These are phyloP conservation scores for Podargus strigoides DNA, from an alignment of 2,797 vertebrate species.

Conservation along the genomic window DNA sequence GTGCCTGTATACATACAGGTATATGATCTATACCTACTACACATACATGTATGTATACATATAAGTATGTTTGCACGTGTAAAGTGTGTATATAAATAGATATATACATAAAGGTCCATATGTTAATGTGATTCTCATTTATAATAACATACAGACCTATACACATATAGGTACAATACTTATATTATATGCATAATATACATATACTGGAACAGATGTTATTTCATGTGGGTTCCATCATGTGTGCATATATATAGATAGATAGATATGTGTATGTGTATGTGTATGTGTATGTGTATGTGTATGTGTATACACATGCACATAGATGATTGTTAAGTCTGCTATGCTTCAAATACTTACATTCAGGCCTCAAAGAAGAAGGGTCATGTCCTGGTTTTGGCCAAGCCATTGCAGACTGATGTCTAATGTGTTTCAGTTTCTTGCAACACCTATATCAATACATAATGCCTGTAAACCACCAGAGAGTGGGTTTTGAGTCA, in stretches of 20 bases:
- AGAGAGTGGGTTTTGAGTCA: neutral
- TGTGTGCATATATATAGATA: neutral
- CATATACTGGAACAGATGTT: neutral
- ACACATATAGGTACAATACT: neutral
- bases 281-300: no score
- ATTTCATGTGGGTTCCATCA: neutral
- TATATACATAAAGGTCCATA: neutral
- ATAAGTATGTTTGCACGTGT: neutral
- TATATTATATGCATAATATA: neutral
- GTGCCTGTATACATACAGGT: neutral
- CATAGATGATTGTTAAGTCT: neutral
- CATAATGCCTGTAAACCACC: neutral
- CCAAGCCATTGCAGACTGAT: neutral
- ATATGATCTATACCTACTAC: neutral
- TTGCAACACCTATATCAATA: neutral
- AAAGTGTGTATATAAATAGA: neutral
- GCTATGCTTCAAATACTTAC: neutral
- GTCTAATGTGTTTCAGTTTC: neutral
- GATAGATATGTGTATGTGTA: accelerated
- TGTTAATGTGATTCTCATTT: neutral
- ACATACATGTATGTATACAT: neutral
- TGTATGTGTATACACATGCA: neutral
- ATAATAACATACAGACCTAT: neutral
- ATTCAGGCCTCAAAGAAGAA: neutral
- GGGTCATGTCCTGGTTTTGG: neutral